These are phyloP conservation scores for Caenorhabditis tropicalis DNA, from an alignment of 1,140 invertebrate species.

Conservation along the genomic window DNA sequence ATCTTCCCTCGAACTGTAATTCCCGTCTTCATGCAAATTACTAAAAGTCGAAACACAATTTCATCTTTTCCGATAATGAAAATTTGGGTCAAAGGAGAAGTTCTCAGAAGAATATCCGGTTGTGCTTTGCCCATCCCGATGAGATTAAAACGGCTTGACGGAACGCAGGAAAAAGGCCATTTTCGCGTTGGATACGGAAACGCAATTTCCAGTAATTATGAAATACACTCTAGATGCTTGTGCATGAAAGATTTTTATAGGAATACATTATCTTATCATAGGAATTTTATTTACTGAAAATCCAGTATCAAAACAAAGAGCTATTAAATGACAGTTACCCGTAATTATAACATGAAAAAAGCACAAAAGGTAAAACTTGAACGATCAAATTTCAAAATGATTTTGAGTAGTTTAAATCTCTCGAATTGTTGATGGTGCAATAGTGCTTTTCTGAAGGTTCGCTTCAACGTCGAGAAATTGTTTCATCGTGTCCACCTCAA, in stretches of 20 bases:
- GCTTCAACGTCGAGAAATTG: conserved; percentile 46
- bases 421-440: conserved; percentile 12
- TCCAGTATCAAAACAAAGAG: too few species aligned
- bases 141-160: conserved; percentile 18
- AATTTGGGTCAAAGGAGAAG: conserved; percentile 10
- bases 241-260: too few species aligned
- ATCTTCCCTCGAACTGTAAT: too few species aligned
- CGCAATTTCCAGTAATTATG: conserved; percentile 30
- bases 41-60: too few species aligned
- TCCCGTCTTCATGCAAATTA: too few species aligned
- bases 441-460: conserved; percentile 1
- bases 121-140: neutral
- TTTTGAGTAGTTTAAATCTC: too few species aligned
- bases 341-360: neutral
- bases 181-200: neutral
- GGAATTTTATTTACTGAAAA: too few species aligned
- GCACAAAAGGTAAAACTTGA: too few species aligned
- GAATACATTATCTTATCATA: too few species aligned
- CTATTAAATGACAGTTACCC: neutral
- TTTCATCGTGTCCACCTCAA: conserved; percentile 50
- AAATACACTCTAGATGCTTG: neutral
- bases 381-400: too few species aligned
- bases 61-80: too few species aligned
- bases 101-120: neutral
- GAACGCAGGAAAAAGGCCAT: neutral